Evolutionary conservation across 2,797 vertebrate genomes (phyloP).

Genomic region (Microctenopoma lineatum): DNA sequence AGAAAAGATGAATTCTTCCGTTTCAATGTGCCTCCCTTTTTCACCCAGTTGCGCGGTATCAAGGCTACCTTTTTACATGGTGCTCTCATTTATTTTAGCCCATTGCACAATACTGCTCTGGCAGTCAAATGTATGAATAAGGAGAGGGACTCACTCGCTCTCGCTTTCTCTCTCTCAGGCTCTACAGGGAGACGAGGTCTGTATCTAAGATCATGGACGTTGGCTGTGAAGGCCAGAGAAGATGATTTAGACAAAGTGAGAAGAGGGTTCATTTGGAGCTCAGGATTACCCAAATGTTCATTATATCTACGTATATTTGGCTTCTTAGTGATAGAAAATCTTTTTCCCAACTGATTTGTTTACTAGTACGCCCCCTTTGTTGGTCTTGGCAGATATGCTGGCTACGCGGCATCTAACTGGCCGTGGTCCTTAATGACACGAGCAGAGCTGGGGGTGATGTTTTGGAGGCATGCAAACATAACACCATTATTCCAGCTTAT

Average conservation of each 20-base stretch:
- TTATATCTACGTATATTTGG: not conserved
- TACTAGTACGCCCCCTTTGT: not conserved
- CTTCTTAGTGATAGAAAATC: slow-evolving; percentile 1
- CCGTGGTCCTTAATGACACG: slow-evolving; percentile 67
- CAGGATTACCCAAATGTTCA: slow-evolving; percentile 53
- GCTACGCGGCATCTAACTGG: slow-evolving; percentile 17
- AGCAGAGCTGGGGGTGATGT: slow-evolving; percentile 52
- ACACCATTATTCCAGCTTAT: slow-evolving; percentile 75
- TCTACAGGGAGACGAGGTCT: slow-evolving; percentile 47
- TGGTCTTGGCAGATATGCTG: slow-evolving; percentile 14
- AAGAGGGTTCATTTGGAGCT: slow-evolving; percentile 49
- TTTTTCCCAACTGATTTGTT: slow-evolving; percentile 10
- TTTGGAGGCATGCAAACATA: slow-evolving; percentile 65
- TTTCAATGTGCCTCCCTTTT: slow-evolving; percentile 79
- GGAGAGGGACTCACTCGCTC: slow-evolving; percentile 50
- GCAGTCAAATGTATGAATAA: slow-evolving; percentile 73
- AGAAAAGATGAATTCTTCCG: slow-evolving; percentile 79
- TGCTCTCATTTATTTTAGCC: slow-evolving; percentile 80
- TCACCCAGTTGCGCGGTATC: slow-evolving; percentile 73
- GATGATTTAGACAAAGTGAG: slow-evolving; percentile 57
- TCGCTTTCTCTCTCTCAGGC: slow-evolving; percentile 31
- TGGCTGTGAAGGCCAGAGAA: slow-evolving; percentile 48
- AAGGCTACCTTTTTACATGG: slow-evolving; percentile 83
- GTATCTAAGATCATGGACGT: slow-evolving; percentile 75
- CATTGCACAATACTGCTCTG: slow-evolving; percentile 73